Percentiles rank a stretch among this genome's conserved stretches.
phyloP scores from a whole-genome alignment of 1,140 invertebrate species.

The Hyles euphorbiae region DNA sequence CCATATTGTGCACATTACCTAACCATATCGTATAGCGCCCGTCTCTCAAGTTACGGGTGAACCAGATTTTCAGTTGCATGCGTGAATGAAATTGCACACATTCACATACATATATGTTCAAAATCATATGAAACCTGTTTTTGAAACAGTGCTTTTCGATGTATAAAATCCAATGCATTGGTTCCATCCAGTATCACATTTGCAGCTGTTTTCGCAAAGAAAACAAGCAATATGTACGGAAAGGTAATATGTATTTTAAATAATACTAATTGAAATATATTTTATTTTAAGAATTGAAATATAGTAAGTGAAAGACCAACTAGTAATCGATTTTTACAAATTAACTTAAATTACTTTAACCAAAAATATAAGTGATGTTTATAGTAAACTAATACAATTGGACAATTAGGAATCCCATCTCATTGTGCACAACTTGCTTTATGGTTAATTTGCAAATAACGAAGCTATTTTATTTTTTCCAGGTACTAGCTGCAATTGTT shows the following conservation, averaged over 20 bases:
- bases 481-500: slow-evolving; percentile 19
- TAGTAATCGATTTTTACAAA: too few species aligned
- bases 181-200: slow-evolving; percentile 19
- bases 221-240: slow-evolving; percentile 23
- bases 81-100: slow-evolving; percentile 10
- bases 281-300: too few species aligned
- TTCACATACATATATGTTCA: slow-evolving; percentile 4
- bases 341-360: too few species aligned
- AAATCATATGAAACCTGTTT: slow-evolving; percentile 27
- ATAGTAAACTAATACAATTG: too few species aligned
- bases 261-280: too few species aligned
- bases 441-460: too few species aligned
- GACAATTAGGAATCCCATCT: too few species aligned
- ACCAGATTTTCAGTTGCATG: slow-evolving; percentile 18
- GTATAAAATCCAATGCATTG: slow-evolving; percentile 33
- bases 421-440: too few species aligned
- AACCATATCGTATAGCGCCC: background rate
- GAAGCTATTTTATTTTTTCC: slow-evolving; percentile 6
- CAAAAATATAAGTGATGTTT: too few species aligned
- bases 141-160: slow-evolving; percentile 16
- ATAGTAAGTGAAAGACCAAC: too few species aligned
- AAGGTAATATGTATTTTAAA: slow-evolving; percentile 20
- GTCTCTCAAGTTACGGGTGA: slow-evolving; percentile 15
- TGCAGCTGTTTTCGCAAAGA: slow-evolving; percentile 16
- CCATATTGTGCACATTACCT: background rate